Percentiles rank a stretch among this genome's conserved stretches.
phyloP scores from a whole-genome alignment of 2,113 vertebrate species.

The Anser brachyrhynchus region DNA sequence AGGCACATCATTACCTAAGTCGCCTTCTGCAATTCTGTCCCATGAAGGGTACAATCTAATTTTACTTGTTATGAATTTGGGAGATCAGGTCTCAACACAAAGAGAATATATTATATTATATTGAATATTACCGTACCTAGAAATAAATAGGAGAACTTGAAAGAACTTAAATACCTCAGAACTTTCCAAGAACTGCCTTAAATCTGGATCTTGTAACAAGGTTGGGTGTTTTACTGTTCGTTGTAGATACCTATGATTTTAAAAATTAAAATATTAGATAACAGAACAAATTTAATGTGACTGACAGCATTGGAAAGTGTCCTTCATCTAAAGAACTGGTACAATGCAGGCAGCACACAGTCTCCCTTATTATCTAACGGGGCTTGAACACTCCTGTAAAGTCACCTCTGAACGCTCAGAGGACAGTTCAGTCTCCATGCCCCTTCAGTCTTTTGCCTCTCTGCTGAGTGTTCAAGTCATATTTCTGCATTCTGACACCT shows the following conservation, averaged over 20 bases:
- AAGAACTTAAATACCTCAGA: conserved; percentile 84
- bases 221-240: conserved; percentile 94
- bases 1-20: background rate
- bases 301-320: background rate
- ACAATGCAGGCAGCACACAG: background rate
- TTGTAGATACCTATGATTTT: conserved; percentile 88
- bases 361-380: background rate
- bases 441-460: background rate
- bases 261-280: conserved; percentile 45
- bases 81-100: background rate
- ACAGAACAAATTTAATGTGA: background rate
- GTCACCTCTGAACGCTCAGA: background rate
- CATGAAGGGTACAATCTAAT: background rate
- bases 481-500: background rate
- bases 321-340: background rate
- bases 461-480: background rate
- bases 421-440: background rate
- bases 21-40: background rate
- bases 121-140: background rate
- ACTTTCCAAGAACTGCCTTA: conserved; percentile 95
- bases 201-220: conserved; percentile 94
- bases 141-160: background rate
- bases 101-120: background rate
- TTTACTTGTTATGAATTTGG: background rate
- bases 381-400: background rate